These are phyloP conservation scores for Myripristis jacobus DNA, from an alignment of 2,797 vertebrate species.

Conservation along the genomic window DNA sequence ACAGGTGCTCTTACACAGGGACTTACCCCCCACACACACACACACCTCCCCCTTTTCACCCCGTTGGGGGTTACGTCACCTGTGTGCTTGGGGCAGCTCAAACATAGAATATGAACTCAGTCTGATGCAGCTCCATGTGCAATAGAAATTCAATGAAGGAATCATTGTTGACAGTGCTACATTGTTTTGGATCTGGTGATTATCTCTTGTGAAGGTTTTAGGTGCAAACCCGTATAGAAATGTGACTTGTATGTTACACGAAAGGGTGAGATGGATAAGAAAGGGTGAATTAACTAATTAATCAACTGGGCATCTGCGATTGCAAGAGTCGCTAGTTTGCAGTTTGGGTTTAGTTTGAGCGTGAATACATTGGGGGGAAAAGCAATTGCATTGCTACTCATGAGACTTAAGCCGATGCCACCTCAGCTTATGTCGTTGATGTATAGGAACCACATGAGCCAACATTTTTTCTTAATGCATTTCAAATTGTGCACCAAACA, in stretches of 20 bases:
- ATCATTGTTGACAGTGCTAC: neutral
- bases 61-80: conserved; percentile 67
- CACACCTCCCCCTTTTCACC: conserved; percentile 41
- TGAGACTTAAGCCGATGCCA: neutral
- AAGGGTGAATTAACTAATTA: no score
- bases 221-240: no score
- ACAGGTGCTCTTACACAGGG: conserved; percentile 81
- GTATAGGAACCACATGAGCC: no score
- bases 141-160: neutral
- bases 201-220: neutral
- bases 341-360: no score
- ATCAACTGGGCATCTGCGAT: no score
- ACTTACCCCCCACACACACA: conserved; percentile 62
- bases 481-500: conserved; percentile 15
- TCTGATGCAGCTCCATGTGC: conserved; percentile 23
- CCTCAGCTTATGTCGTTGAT: conserved; percentile 13
- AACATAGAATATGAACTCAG: conserved; percentile 24
- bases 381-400: no score
- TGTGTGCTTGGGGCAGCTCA: conserved; percentile 42
- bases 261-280: no score
- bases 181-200: neutral
- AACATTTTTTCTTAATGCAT: conserved; percentile 28
- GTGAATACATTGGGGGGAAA: no score
- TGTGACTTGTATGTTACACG: no score
- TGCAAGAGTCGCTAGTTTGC: no score